These are phyloP conservation scores for Hanleya hanleyi DNA, from an alignment of 2,888 invertebrate genomes.

Conservation along the genomic window DNA sequence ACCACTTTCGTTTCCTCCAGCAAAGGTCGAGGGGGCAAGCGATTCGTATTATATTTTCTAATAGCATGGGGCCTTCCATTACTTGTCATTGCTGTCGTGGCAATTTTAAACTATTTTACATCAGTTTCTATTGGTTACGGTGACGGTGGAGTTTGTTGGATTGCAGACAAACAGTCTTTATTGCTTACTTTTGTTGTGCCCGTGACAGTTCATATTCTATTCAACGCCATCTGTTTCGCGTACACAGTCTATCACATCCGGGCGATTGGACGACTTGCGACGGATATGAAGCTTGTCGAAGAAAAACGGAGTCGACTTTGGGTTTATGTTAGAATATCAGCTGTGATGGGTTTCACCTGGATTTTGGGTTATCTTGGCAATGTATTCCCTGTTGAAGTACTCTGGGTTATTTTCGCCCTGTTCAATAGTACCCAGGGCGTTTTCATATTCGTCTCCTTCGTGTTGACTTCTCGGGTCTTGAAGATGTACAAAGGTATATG, in stretches of 20 bases:
- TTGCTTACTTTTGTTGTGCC: neutral
- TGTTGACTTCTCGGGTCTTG: neutral
- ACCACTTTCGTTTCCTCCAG: neutral
- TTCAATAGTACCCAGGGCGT: neutral
- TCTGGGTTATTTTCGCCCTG: neutral
- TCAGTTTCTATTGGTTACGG: neutral
- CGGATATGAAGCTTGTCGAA: neutral
- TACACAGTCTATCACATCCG: neutral
- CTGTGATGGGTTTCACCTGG: conserved; percentile 6
- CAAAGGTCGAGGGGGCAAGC: neutral
- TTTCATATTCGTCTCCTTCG: neutral
- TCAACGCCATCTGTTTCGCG: neutral
- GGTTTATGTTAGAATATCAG: neutral
- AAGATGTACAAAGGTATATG: too few species aligned
- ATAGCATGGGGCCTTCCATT: neutral
- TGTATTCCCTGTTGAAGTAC: neutral
- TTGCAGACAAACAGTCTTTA: neutral
- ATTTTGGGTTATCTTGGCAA: neutral
- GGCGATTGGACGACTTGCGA: neutral
- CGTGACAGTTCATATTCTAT: neutral
- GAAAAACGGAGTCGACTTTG: neutral
- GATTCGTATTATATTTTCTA: neutral
- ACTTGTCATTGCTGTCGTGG: neutral
- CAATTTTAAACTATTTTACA: neutral
- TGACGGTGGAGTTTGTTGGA: neutral